Evolutionary conservation across 2,888 invertebrate genomes (phyloP).

Genomic region (Agonum fuliginosum): DNA sequence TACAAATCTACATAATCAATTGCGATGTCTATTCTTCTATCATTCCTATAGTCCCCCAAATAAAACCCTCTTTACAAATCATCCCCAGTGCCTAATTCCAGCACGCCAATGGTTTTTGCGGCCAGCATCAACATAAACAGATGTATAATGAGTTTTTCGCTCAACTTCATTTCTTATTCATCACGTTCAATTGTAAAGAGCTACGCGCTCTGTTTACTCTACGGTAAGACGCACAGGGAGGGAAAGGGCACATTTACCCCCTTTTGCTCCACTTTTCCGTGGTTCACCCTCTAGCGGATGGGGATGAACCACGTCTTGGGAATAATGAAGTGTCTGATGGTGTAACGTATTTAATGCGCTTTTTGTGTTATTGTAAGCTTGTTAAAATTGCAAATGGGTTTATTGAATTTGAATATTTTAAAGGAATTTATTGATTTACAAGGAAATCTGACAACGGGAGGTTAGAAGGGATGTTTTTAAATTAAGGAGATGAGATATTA

Average conservation of each 20-base stretch:
- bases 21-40: no score
- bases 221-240: not conserved
- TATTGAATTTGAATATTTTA: constrained; percentile 9
- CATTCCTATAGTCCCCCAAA: not conserved
- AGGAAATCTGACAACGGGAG: not conserved
- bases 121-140: constrained; percentile 39
- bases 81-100: not conserved
- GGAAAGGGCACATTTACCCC: no score
- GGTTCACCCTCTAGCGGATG: no score
- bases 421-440: constrained; percentile 20
- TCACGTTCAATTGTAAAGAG: constrained; percentile 36
- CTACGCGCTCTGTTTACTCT: constrained; percentile 22
- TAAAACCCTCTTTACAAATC: not conserved
- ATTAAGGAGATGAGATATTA: not conserved
- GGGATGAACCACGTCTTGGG: not conserved
- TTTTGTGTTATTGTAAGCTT: constrained; percentile 9
- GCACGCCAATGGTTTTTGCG: not conserved
- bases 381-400: constrained; percentile 9
- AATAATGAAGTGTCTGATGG: constrained; percentile 11
- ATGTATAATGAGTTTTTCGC: constrained; percentile 48
- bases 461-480: not conserved
- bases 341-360: constrained; percentile 7
- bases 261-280: no score
- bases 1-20: no score
- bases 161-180: constrained; percentile 45